Evolutionary conservation across 2,888 invertebrate genomes (phyloP), one percentile per base, ranked within the genome.

Genomic region (Leucophenga maculata): DNA sequence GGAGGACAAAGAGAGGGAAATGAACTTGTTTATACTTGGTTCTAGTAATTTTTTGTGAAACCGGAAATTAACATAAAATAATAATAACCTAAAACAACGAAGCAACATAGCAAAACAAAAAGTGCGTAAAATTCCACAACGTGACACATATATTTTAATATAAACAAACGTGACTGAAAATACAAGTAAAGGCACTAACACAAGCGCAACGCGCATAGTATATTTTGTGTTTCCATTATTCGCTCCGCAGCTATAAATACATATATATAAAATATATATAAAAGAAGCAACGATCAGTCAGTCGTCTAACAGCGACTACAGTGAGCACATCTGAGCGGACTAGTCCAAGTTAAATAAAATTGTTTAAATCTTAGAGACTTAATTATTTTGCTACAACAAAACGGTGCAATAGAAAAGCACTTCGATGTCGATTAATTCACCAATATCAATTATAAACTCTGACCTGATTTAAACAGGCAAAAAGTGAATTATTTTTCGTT

Each of bases 361-460:
- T 20, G 18, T 54, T 20, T 18, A 54, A 54, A 54, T 9, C 54
- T 18, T 18, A 54, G 6, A 6, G 11, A 54, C 16, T 26, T 57
- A 57, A 57, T 57, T 26, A 22, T 26, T 55, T 55, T 22, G 3
- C 3, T 46, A n/a, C n/a, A 46, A 14, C n/a, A 46, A n/a, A 14
- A 14, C 14, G 6, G 46, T 46, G 46, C 46, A 66, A 54, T 13
- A 59, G 57, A 55, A 71, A 78, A 78, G 68, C 73, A 78, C 83
- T 85, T 86, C 86, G 79, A 86, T 86, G 86, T 86, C 86, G 83
- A 85, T 84, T 80, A 86, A 86, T 80, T 86, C 86, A 82, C 86
- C 86, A 77, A 84, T 86, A 85, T 77, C 74, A 75, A 78, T 78
- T 71, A 77, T 77, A 81, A 84, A 84, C 83, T 84, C 81, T 74